Percentiles rank a stretch among this genome's conserved stretches.
These are phyloP conservation scores for Automeris io DNA, from an alignment of 2,888 invertebrate genomes.

Conservation along the genomic window DNA sequence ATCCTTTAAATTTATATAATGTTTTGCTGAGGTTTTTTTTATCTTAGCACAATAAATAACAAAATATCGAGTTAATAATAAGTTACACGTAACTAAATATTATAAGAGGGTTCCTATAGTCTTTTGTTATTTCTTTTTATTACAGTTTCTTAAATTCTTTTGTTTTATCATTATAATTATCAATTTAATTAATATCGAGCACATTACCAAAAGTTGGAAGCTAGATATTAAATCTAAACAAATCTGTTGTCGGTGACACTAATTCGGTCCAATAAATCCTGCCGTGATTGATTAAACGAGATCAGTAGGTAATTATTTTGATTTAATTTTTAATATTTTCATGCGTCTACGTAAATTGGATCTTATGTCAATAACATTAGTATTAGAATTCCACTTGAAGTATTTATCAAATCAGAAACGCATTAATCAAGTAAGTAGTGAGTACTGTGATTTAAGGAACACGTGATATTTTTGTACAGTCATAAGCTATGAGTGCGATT, in stretches of 20 bases:
- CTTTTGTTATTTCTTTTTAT: no score
- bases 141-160: no score
- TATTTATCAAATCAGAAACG: neutral
- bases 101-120: no score
- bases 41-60: no score
- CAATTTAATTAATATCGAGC: neutral
- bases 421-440: neutral
- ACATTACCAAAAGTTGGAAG: neutral
- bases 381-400: neutral
- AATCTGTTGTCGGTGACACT: conserved; percentile 5
- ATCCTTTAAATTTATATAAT: no score
- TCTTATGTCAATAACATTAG: neutral
- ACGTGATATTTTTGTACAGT: no score
- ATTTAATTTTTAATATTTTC: neutral
- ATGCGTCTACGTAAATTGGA: neutral
- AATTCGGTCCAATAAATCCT: conserved; percentile 11
- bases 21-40: no score
- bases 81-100: no score
- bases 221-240: neutral
- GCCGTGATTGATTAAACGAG: conserved; percentile 14
- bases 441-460: neutral
- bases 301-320: conserved; percentile 5
- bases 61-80: no score
- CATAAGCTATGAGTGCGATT: no score
- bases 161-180: neutral